Evolutionary conservation across 1,140 invertebrate species (phyloP), one percentile per base, ranked within the genome.

Genomic region (Ceratina japonica): DNA sequence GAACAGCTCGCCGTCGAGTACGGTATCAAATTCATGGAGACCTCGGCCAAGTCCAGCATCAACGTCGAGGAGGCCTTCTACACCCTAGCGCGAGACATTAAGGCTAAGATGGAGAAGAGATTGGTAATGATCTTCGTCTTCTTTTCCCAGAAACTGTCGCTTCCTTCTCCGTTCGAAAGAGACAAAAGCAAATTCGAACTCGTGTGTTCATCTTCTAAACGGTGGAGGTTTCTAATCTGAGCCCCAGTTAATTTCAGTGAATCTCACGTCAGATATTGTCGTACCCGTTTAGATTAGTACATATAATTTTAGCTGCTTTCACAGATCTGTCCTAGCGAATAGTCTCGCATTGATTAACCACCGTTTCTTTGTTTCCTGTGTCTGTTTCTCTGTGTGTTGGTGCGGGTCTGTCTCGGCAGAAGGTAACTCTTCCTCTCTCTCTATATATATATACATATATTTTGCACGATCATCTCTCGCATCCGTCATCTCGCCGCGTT

Each of bases 91-190:
- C 95, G 97, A 89, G 97, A 98, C 92, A 98, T 98, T 87, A 98
- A 98, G 94, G 95, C 96, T 59, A 98, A 98, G 94, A 98, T 97
- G 94, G 97, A 98, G 93, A 98, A 98, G 90, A 98, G 98, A 95
- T 94, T 98, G 96, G 97, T 97, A 94, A 93, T 58, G 15, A 44
- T 63, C n/a, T 18, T n/a, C 0, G n/a, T 27, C 64, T 15, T 37
- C 8, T 0, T 51, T 22, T n/a, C 13, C 1, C 52, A 63, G n/a
- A n/a, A 13, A 59, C 3, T 44, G 51, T 58, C 8, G 18, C 27
- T 49, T 24, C 18, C 8, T 18, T 22, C 51, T n/a, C 2, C 7
- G 3, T 61, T 24, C 3, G 22, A 13, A 56, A 56, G 5, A 16
- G 15, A 56, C n/a, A 24, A 54, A 24, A 22, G 3, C 1, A n/a